phyloP scores from a whole-genome alignment of 2,113 vertebrate species.

The Phycodurus eques region DNA sequence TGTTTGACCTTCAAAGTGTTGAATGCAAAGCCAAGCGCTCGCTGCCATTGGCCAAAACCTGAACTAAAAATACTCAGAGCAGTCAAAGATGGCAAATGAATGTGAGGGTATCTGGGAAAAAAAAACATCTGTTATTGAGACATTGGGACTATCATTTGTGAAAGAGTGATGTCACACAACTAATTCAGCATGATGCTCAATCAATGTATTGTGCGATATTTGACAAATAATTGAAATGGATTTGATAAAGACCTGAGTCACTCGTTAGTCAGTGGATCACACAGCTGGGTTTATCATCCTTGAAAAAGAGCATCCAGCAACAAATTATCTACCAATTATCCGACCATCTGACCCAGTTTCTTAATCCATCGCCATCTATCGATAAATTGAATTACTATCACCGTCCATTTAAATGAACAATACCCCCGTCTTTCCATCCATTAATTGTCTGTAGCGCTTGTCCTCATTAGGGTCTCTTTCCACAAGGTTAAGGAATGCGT shows the following conservation, averaged over 20 bases:
- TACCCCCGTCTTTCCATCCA: not conserved
- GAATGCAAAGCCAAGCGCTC: not conserved
- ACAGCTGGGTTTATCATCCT: too few relatives aligned
- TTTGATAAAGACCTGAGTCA: too few relatives aligned
- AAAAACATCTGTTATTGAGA: not conserved
- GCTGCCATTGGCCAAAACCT: not conserved
- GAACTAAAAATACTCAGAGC: not conserved
- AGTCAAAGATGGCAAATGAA: not conserved
- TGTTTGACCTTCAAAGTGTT: not conserved
- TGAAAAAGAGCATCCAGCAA: too few relatives aligned
- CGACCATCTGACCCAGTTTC: not conserved
- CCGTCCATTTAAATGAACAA: not conserved
- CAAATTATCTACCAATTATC: not conserved
- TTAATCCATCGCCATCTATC: not conserved
- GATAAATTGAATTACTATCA: not conserved
- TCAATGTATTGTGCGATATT: too few relatives aligned
- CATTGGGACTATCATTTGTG: too few relatives aligned
- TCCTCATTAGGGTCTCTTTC: too few relatives aligned
- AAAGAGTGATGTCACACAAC: too few relatives aligned
- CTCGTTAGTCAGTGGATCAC: too few relatives aligned
- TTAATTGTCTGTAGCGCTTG: not conserved
- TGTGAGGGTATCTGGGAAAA: not conserved
- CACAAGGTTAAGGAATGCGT: not conserved
- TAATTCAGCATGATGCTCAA: too few relatives aligned
- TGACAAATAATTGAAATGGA: too few relatives aligned